A percentile compares a stretch with the other conserved stretches of the same genome.
These are phyloP conservation scores for Drosophila mimetica DNA, from an alignment of 2,888 invertebrate species.

Conservation along the genomic window DNA sequence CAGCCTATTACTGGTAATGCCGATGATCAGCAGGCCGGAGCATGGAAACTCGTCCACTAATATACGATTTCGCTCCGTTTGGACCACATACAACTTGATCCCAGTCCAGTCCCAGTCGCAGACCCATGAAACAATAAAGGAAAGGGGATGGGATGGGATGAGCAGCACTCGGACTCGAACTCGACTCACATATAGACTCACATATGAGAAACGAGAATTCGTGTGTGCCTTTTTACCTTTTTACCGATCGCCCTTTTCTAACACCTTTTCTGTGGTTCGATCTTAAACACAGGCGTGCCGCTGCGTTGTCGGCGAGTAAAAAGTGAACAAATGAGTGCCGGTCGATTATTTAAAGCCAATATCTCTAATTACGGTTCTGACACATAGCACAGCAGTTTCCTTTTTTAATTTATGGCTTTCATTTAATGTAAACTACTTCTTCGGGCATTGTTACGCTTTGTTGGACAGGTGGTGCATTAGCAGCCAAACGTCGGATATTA, in stretches of 20 bases:
- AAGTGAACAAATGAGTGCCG: constrained; percentile 65
- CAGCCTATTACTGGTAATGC: constrained; percentile 45
- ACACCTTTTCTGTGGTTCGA: constrained; percentile 72
- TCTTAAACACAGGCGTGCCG: constrained; percentile 66
- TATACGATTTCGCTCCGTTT: constrained; percentile 34
- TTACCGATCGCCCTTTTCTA: constrained; percentile 64
- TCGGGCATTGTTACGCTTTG: constrained; percentile 52
- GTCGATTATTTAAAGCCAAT: constrained; percentile 64
- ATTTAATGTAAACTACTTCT: constrained; percentile 64
- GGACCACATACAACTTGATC: constrained; percentile 47
- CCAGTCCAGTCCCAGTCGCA: constrained; percentile 12
- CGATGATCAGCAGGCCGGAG: constrained; percentile 46
- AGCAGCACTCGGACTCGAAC: constrained; percentile 23
- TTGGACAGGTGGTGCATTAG: constrained; percentile 69
- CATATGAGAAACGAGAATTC: constrained; percentile 27
- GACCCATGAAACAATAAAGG: constrained; percentile 38
- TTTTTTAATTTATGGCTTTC: constrained; percentile 67
- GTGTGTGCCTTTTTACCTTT: constrained; percentile 42
- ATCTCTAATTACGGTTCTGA: constrained; percentile 76
- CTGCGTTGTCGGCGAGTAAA: constrained; percentile 76
- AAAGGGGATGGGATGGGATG: constrained; percentile 26
- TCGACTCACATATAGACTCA: background rate
- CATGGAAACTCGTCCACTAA: constrained; percentile 30
- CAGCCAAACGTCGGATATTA: constrained; percentile 49
- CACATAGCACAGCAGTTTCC: constrained; percentile 66